Base-by-base conservation (phyloP, 2,113 vertebrate species). In the rabbit (Oryctolagus cuniculus) region DNA sequence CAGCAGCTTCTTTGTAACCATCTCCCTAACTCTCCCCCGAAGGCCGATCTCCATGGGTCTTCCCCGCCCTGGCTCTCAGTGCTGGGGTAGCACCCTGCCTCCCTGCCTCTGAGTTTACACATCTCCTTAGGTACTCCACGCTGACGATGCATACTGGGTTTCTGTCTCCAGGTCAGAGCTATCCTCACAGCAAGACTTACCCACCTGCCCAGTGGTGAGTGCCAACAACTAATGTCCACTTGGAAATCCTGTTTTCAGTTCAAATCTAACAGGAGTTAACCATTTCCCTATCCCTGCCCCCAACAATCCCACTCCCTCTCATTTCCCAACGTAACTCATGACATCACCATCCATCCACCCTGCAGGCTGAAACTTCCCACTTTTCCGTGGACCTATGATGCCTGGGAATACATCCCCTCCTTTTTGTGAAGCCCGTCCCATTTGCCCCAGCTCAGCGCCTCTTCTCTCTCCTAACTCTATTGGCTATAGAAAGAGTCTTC, bases 191-290 rank as follows among this genome's bases (percentile, higher is more conserved):
- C 73, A 69, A 38, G 0, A 6, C 27, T 49, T 64, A 31, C 38
- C 61, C 22, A 51, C 22, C 49, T 70, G 61, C 10, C 31, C 4
- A 3, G 16, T 58, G 72, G 61, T 53, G 72, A 85, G 34, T 53
- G 36, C 25, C 24, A 91, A 67, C 31, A 85, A 70, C 6, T n/a
- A 44, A 81, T 31, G 55, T 25, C n/a, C 8, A 49, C 86, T 78
- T 58, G 19, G 82, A 94, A 91, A 84, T 88, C 49, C 93, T 75
- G 64, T 12, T 11, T 70, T 44, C 21, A 58, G 55, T 27, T 89
- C 58, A 70, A 70, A 66, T 61, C 29, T 69, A 70, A 75, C 3
- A 44, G 25, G 67, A 81, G 66, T 6, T 61, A 61, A 69, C 58
- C 36, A 67, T 21, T 93, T 31, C 53, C 53, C 55, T 90, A 24